Percentiles rank a stretch among this genome's conserved stretches.
Conservation (phyloP, 1,140 invertebrate species). For the Triops cancriformis region DNA sequence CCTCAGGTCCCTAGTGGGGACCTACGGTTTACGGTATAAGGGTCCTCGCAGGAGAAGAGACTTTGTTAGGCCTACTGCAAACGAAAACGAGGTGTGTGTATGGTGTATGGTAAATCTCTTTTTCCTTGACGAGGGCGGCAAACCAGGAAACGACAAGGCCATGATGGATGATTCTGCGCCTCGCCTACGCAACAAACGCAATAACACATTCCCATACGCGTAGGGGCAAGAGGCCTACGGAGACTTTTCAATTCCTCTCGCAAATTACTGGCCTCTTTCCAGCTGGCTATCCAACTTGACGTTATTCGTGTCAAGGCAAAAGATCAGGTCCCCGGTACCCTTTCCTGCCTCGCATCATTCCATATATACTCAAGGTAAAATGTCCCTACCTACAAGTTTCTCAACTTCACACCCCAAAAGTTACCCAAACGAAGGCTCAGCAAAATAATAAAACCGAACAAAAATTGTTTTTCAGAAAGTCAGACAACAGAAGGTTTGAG, state of each 20-base stretch:
- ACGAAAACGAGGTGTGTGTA: not conserved
- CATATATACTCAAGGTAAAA: not conserved
- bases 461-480: not conserved
- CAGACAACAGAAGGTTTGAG: not conserved
- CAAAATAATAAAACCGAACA: not conserved
- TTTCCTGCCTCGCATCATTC: not conserved
- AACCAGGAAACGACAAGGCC: not conserved
- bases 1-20: not conserved
- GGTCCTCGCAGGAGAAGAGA: not conserved
- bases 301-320: conserved; percentile 10
- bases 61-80: not conserved
- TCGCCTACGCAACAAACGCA: not conserved
- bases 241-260: not conserved
- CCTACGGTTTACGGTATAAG: not conserved
- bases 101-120: not conserved
- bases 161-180: not conserved
- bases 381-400: not conserved
- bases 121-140: not conserved
- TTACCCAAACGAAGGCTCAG: too few species aligned
- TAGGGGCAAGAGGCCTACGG: not conserved
- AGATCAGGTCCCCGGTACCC: not conserved
- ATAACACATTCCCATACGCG: not conserved
- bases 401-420: not conserved
- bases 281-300: not conserved
- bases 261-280: conserved; percentile 1